Evolutionary conservation across 2,797 vertebrate genomes (phyloP), one percentile per base, ranked within the genome.

Genomic region (Nyctibius grandis): DNA sequence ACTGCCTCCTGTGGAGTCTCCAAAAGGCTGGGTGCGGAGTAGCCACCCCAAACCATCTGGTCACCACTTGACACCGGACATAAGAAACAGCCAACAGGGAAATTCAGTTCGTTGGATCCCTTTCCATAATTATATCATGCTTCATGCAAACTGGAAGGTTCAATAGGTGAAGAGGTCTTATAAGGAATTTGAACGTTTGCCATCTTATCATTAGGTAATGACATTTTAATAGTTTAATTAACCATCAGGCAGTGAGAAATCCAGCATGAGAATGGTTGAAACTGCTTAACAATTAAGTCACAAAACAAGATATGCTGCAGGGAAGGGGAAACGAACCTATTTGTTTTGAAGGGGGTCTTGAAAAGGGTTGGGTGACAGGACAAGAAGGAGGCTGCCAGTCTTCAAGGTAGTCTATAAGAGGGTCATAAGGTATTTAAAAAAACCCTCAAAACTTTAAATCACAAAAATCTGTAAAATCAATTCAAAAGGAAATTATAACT

Each of bases 191-290:
- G 86, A 97, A 86, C 70, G 38, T 54, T 94, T 91, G 74, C 74
- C 90, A 82, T 94, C 51, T 90, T 93, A 94, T 91, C 74, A 67
- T 89, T 93, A 95, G 70, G 54, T 91, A 94, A 96, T 74, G 88
- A 91, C 91, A 90, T 87, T 95, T 96, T 93, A 97, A 95, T 95
- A 90, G 88, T 83, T 95, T 87, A 95, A 93, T 91, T 95, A 96
- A 91, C 86, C 47, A 94, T 40, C 29, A 63, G 36, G 59, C 80
- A 94, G 67, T 42, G 67, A 90, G 70, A 95, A 93, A 23, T 82
- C 76, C 69, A 93, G 70, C 48, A 79, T 67, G 47, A 93, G 67
- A 95, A 78, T 56, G 45, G 48, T 9, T 92, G 75, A 83, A 95
- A 83, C 56, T 64, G 75, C 64, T 60, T 70, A 82, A 67, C 79